Percentiles rank a stretch among this genome's conserved stretches.
Evolutionary conservation across 2,113 vertebrate species (phyloP).

Genomic region (Egretta garzetta): DNA sequence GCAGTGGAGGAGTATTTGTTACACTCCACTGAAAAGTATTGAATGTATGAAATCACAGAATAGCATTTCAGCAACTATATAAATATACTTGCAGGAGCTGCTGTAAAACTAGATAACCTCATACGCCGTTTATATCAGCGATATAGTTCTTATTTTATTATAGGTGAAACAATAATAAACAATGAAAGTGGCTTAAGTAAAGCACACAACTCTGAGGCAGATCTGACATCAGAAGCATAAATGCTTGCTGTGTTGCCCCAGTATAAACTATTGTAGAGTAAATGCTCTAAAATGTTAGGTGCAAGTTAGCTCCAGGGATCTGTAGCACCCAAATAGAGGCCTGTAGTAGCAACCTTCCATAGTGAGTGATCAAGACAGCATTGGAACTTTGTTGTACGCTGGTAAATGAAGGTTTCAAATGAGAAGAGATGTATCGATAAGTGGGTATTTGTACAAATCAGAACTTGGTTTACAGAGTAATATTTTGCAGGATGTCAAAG

Average conservation of each 20-base stretch:
- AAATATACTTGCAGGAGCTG: neutral
- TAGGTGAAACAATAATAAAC: neutral
- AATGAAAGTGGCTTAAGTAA: neutral
- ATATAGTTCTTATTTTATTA: neutral
- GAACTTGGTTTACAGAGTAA: neutral
- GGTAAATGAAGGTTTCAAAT: neutral
- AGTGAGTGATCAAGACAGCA: neutral
- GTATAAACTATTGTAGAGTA: neutral
- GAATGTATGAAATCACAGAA: neutral
- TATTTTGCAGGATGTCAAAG: neutral
- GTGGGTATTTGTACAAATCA: neutral
- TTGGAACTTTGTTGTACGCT: neutral
- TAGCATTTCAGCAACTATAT: neutral
- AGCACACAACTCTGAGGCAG: neutral
- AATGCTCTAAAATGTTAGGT: neutral
- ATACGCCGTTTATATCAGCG: neutral
- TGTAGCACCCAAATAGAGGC: neutral
- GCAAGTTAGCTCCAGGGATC: neutral
- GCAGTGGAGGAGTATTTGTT: neutral
- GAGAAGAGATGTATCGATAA: neutral
- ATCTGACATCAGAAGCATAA: neutral
- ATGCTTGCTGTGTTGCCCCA: neutral
- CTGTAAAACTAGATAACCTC: conserved; percentile 5
- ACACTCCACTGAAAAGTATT: neutral
- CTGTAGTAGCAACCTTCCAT: neutral